Evolutionary conservation across 2,888 invertebrate genomes (phyloP), one percentile per base, ranked within the genome.

Genomic region (Pasiphila rectangulata): DNA sequence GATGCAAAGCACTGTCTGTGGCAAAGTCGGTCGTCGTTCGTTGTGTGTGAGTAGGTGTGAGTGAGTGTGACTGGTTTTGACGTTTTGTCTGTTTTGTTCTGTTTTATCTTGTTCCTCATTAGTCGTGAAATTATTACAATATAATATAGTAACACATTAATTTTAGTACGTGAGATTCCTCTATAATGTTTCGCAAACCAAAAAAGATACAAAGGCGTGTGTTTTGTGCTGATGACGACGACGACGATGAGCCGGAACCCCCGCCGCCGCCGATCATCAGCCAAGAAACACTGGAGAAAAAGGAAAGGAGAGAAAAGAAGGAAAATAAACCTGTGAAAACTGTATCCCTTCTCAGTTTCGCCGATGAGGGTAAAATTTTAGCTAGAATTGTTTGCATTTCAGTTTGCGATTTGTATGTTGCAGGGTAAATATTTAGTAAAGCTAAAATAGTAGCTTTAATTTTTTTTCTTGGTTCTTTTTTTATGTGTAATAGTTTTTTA

Each of bases 181-280:
- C 6, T 17, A 15, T 3, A 34, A 50, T 96, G 58, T 97, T 97
- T 83, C 94, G 94, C 65, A 97, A 97, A 84, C 96, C 97, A 0
- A 94, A 96, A 72, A 93, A 93, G 74, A 94, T 96, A 61, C 94
- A 95, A 69, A 89, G 94, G 55, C 91, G 95, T 44, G 92, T 93
- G 47, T 94, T 94, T 80, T 92, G 92, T 68, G 92, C 92, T 50
- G 92, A 93, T 57, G 93, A 93, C 62, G 93, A 93, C 35, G 93
- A 93, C 34, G 92, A 92, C 54, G 93, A 92, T 23, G 80, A 77
- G 7, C 82, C 83, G 15, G 81, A 83, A 63, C 83, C 86, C 51
- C 80, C 85, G 35, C 90, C 90, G 57, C 87, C 85, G 49, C 91
- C 89, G 57, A 77, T 83, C 42, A 88, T 86, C 54, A 87, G 83